These are phyloP conservation scores for Ectemnius continuus DNA, from an alignment of 2,888 invertebrate species.

Conservation along the genomic window DNA sequence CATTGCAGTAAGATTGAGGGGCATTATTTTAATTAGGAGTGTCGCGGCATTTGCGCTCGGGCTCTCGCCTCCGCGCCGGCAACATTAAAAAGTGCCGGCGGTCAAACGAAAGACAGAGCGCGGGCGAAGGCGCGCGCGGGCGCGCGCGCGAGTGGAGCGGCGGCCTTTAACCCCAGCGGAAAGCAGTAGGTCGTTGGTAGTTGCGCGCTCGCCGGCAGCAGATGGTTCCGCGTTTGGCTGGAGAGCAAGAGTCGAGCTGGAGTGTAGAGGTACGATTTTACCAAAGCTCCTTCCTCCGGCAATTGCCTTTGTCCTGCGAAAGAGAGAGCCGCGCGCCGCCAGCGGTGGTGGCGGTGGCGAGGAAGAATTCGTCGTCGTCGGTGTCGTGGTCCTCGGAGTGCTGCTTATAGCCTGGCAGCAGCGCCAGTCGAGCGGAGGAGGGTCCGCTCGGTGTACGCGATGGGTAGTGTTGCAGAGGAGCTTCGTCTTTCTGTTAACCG, in stretches of 20 bases:
- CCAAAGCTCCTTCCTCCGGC: conserved; percentile 23
- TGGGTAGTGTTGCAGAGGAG: conserved; percentile 8
- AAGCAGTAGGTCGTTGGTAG: conserved; percentile 2
- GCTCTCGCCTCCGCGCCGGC: neutral
- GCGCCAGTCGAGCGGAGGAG: conserved; percentile 12
- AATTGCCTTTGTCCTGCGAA: conserved; percentile 44
- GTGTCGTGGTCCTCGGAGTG: neutral
- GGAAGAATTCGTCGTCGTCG: conserved; percentile 38
- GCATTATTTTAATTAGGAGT: conserved; percentile 2
- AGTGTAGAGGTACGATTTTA: conserved; percentile 12
- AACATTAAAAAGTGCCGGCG: conserved; percentile 7
- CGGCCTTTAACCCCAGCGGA: conserved; percentile 5
- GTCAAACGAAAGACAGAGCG: conserved; percentile 13
- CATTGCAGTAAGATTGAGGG: conserved; percentile 8
- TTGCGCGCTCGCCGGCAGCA: conserved; percentile 1
- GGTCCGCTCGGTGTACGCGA: conserved; percentile 16
- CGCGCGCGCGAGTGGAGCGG: neutral
- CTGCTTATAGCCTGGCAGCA: neutral
- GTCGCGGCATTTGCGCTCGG: neutral
- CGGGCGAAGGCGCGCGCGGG: too few species aligned
- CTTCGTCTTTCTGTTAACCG: conserved; percentile 33
- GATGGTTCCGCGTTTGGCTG: conserved; percentile 8
- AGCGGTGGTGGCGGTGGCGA: conserved; percentile 12
- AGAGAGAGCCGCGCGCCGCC: conserved; percentile 21
- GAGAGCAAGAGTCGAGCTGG: conserved; percentile 13